Evolutionary conservation across 1,140 invertebrate species (phyloP), one percentile per base, ranked within the genome.

Genomic region (Saccostrea glomerata): DNA sequence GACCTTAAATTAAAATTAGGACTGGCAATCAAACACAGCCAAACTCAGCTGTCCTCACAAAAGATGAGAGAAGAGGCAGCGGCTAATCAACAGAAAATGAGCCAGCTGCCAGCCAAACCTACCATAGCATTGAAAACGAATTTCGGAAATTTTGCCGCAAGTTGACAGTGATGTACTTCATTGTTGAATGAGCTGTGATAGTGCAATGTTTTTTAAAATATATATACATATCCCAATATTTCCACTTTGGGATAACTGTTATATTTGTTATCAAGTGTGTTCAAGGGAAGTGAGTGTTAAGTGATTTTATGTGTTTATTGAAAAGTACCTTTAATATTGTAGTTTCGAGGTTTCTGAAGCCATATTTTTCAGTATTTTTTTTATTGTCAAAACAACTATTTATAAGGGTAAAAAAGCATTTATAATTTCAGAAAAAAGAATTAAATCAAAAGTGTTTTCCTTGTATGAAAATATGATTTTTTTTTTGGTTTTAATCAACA

Each of bases 71-170:
- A 93, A 87, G 95, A 93, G 85, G 92, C 94, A 95, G 60, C 93
- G 54, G 56, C 40, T 0, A 15, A n/a, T 56, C 15, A 36, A 36
- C 66, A 87, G n/a, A 83, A 85, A 77, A 20, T 63, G 17, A 56
- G 7, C 20, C 55, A 54, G 54, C 96, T 95, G 85, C 96, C 97
- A 92, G 95, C 96, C n/a, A 94, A 93, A 82, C 97, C 97, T 84
- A 97, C 98, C 13, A 99, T 99, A 92, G 98, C 98, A 95, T 96
- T 99, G 77, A 99, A 98, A 96, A 99, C 98, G 23, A 98, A 99
- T 95, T 99, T 99, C 94, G 98, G 98, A 92, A 98, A 99, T 95
- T 99, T 94, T 89, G 90, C 93, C 54, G 90, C 70, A 36, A 77
- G 70, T 36, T 77, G 7, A 77, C 70, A 30, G n/a, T 63, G 66